phyloP scores from a whole-genome alignment of 2,888 invertebrate genomes.

The Tachina lurida region DNA sequence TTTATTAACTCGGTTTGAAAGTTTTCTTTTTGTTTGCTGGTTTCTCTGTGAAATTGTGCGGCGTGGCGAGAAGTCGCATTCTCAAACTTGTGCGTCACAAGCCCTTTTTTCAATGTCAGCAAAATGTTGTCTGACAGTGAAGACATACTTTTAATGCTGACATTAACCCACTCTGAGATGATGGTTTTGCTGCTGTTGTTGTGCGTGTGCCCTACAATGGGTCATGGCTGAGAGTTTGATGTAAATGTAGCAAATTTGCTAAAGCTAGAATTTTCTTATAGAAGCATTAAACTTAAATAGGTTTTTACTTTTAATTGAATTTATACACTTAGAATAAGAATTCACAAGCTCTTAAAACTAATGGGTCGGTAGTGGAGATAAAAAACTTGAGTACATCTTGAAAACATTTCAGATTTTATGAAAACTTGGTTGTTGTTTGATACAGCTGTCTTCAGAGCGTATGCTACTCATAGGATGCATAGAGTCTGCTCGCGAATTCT shows the following conservation, averaged over 20 bases:
- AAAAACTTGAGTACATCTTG: too few relatives aligned
- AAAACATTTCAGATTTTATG: too few relatives aligned
- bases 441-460: too few relatives aligned
- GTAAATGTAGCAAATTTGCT: neutral
- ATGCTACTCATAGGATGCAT: too few relatives aligned
- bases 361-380: too few relatives aligned
- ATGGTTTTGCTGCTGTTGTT: constrained; percentile 25
- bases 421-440: too few relatives aligned
- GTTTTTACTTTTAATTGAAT: too few relatives aligned
- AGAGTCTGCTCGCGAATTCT: too few relatives aligned
- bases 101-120: constrained; percentile 66
- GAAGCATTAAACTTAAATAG: too few relatives aligned
- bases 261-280: too few relatives aligned
- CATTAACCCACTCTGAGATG: constrained; percentile 60
- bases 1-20: neutral
- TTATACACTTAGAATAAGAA: too few relatives aligned
- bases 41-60: constrained; percentile 45
- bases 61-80: constrained; percentile 9
- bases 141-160: constrained; percentile 59
- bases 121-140: constrained; percentile 61
- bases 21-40: constrained; percentile 38
- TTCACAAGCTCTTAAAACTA: too few relatives aligned
- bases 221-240: neutral
- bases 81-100: constrained; percentile 30
- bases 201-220: constrained; percentile 2